phyloP scores from a whole-genome alignment of 2,888 invertebrate genomes.

The Trachelus troglodyta region DNA sequence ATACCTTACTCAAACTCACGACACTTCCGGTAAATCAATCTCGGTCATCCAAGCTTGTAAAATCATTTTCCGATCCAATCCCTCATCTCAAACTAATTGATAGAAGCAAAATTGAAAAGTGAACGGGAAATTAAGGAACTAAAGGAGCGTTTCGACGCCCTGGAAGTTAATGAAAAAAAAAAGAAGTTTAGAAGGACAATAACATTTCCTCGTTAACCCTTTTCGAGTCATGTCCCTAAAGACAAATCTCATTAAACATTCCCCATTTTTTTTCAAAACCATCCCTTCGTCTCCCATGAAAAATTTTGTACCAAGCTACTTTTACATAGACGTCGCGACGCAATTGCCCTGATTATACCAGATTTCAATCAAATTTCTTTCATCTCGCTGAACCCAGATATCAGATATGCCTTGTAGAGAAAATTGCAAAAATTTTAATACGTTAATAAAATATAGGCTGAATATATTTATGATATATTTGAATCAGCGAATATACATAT shows the following conservation, averaged over 20 bases:
- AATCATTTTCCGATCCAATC: too few species aligned
- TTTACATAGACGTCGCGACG: not conserved
- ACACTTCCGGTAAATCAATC: too few species aligned
- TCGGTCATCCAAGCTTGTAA: too few species aligned
- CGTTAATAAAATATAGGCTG: not conserved
- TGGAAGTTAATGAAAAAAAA: too few species aligned
- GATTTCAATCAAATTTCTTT: not conserved
- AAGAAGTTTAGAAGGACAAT: too few species aligned
- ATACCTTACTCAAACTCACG: too few species aligned
- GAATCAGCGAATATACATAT: not conserved
- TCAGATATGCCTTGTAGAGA: not conserved
- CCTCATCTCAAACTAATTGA: too few species aligned
- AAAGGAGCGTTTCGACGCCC: too few species aligned
- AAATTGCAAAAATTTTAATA: not conserved
- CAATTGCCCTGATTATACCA: not conserved
- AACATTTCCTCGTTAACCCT: not conserved
- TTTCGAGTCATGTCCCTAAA: not conserved
- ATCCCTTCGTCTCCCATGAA: not conserved
- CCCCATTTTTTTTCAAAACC: not conserved
- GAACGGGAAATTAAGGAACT: too few species aligned
- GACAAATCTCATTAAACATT: not conserved
- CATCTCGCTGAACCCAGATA: not conserved
- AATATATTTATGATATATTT: not conserved
- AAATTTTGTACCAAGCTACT: not conserved
- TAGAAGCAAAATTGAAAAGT: too few species aligned